phyloP scores from a whole-genome alignment of 2,113 vertebrate species.

The Amblyornis subalaris region DNA sequence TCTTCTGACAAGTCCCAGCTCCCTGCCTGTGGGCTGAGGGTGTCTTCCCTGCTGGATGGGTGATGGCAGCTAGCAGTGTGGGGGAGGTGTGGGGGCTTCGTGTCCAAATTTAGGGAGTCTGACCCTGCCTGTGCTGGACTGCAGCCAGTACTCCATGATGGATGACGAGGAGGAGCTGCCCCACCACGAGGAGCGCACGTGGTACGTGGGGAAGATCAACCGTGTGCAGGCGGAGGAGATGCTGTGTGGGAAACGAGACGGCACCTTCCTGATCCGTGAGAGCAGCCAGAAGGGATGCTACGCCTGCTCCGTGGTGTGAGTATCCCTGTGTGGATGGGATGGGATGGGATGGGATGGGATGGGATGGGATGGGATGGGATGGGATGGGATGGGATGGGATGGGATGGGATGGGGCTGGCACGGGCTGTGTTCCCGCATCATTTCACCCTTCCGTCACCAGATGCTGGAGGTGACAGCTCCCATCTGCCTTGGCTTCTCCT shows the following conservation, averaged over 20 bases:
- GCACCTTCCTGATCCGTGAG: slow-evolving; percentile 82
- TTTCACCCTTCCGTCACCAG: background rate
- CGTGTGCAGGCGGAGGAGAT: slow-evolving; percentile 78
- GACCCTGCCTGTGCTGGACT: background rate
- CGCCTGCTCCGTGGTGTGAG: slow-evolving; percentile 82
- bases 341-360: too few relatives aligned
- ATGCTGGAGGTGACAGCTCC: background rate
- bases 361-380: accelerated
- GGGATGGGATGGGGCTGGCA: background rate
- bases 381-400: too few relatives aligned
- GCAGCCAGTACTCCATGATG: slow-evolving; percentile 77
- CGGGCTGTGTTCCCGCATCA: accelerated
- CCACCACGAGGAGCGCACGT: slow-evolving; percentile 78
- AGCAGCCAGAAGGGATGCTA: slow-evolving; percentile 83
- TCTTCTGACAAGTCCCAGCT: too few relatives aligned
- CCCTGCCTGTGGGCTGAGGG: background rate
- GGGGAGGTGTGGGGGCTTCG: background rate
- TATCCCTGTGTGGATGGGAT: background rate
- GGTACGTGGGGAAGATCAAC: slow-evolving; percentile 84
- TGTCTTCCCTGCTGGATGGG: background rate
- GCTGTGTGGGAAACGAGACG: slow-evolving; percentile 72
- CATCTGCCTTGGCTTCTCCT: background rate
- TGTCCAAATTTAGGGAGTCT: background rate
- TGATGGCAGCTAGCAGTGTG: background rate
- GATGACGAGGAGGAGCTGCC: slow-evolving; percentile 79